Conservation (phyloP, 2,888 invertebrate genomes). For the Xylota segnis region DNA sequence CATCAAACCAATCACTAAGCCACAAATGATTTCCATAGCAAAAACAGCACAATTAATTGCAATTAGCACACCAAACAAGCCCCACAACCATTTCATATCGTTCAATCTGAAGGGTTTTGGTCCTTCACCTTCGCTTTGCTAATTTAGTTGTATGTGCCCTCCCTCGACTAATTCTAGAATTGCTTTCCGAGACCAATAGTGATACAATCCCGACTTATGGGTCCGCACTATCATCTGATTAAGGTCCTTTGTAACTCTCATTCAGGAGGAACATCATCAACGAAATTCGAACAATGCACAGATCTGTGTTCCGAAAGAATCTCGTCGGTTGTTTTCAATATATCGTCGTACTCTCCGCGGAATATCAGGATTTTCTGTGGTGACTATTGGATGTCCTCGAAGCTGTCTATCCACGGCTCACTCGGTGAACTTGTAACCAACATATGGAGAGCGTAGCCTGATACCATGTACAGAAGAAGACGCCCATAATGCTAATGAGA, state of each 20-base stretch:
- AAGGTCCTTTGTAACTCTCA: slow-evolving; percentile 12
- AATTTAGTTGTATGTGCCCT: neutral
- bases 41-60: slow-evolving; percentile 9
- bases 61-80: neutral
- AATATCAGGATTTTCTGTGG: slow-evolving; percentile 20
- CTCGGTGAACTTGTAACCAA: slow-evolving; percentile 35
- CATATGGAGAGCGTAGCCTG: slow-evolving; percentile 29
- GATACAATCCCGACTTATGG: slow-evolving; percentile 29
- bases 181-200: slow-evolving; percentile 7
- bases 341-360: slow-evolving; percentile 2
- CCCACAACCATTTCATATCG: neutral
- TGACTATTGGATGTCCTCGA: slow-evolving; percentile 18
- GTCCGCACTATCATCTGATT: neutral
- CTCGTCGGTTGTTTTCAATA: neutral
- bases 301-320: slow-evolving; percentile 13
- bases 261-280: slow-evolving; percentile 22
- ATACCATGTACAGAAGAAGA: slow-evolving; percentile 33
- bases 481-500: slow-evolving; percentile 18
- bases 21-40: neutral
- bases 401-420: neutral
- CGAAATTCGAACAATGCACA: slow-evolving; percentile 2
- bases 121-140: neutral
- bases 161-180: slow-evolving; percentile 30
- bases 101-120: neutral
- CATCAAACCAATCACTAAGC: too few species aligned